Evolutionary conservation across 2,888 invertebrate species (phyloP).

Genomic region (Plagodis pulveraria): DNA sequence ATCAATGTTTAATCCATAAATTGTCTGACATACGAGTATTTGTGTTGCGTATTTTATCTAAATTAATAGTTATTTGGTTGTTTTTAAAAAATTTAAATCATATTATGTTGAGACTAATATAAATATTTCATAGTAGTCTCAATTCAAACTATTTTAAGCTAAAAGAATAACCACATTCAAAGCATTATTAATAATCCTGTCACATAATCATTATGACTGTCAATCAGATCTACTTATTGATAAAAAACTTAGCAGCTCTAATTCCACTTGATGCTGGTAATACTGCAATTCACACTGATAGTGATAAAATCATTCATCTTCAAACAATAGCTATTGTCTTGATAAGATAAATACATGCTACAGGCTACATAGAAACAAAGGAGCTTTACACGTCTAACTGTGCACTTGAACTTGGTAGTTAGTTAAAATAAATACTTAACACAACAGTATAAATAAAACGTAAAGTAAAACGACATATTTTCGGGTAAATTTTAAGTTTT

Average conservation of each 20-base stretch:
- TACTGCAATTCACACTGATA: conserved; percentile 13
- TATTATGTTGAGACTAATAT: too few species aligned
- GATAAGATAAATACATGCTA: conserved; percentile 6
- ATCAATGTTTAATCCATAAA: too few species aligned
- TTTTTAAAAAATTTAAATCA: too few species aligned
- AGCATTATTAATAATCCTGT: neutral
- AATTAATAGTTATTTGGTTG: too few species aligned
- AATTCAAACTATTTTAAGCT: too few species aligned
- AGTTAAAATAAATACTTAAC: too few species aligned
- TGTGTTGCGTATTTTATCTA: too few species aligned
- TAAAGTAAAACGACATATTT: too few species aligned
- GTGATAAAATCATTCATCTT: conserved; percentile 10
- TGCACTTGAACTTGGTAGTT: conserved; percentile 11
- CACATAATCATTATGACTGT: neutral
- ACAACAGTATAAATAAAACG: too few species aligned
- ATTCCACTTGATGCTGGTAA: conserved; percentile 20
- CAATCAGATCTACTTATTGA: neutral
- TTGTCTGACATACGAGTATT: too few species aligned
- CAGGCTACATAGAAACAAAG: conserved; percentile 10
- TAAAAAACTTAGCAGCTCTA: conserved; percentile 6
- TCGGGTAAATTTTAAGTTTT: too few species aligned
- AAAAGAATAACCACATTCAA: neutral
- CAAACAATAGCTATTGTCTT: conserved; percentile 24
- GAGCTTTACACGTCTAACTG: neutral
- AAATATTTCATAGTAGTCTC: too few species aligned